Percentiles rank a stretch among this genome's conserved stretches.
phyloP scores from a whole-genome alignment of 2,113 vertebrate genomes.

The Gavia stellata region DNA sequence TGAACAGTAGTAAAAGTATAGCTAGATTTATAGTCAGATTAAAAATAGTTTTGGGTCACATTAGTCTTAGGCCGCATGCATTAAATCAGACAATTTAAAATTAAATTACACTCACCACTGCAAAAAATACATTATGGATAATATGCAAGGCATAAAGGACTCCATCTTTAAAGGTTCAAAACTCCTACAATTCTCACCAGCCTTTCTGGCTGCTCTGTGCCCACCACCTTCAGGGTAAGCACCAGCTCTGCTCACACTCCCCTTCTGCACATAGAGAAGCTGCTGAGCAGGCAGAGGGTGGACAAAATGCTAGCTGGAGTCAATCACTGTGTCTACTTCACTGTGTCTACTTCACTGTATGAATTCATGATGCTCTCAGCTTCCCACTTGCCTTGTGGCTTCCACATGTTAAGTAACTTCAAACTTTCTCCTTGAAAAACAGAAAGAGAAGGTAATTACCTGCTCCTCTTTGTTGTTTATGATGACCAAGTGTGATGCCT shows the following conservation, averaged over 20 bases:
- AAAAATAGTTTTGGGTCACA: background rate
- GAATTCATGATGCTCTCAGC: background rate
- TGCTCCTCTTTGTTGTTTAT: slow-evolving; percentile 87
- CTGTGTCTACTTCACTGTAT: background rate
- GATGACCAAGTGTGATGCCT: slow-evolving; percentile 80
- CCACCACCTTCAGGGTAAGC: background rate
- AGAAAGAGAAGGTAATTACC: slow-evolving; percentile 67
- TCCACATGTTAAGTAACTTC: background rate
- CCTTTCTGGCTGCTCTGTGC: background rate
- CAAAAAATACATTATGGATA: background rate
- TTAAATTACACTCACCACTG: background rate
- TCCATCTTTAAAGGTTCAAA: background rate
- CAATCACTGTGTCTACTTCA: background rate
- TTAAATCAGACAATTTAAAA: background rate
- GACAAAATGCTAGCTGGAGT: background rate
- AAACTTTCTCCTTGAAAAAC: background rate
- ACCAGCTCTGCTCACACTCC: background rate
- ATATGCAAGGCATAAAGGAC: background rate
- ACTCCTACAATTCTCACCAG: background rate
- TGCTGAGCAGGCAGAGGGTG: background rate
- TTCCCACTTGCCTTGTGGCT: background rate
- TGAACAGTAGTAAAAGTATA: background rate
- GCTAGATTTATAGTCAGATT: background rate
- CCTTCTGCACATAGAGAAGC: background rate
- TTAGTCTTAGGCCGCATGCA: background rate